Conservation (phyloP, 1,140 invertebrate genomes). For the Alviniconcha marisindica region DNA sequence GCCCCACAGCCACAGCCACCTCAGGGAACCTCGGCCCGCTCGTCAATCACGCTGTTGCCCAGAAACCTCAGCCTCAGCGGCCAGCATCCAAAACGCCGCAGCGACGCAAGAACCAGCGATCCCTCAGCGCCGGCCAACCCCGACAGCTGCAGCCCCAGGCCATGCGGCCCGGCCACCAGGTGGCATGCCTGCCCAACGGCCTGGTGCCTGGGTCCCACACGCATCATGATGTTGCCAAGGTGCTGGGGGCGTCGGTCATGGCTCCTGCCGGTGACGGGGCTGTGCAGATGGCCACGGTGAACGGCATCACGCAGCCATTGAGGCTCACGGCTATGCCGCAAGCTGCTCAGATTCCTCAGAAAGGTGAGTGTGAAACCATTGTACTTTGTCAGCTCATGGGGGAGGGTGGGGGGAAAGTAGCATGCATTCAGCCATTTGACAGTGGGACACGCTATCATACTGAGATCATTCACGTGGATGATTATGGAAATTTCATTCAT, state of each 20-base stretch:
- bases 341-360: constrained; percentile 7
- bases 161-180: neutral
- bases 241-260: constrained; percentile 2
- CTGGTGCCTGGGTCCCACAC: neutral
- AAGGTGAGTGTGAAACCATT: constrained; percentile 27
- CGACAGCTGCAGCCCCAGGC: neutral
- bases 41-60: neutral
- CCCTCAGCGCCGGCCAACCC: too few relatives aligned
- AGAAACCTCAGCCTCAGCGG: neutral
- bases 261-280: neutral
- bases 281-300: constrained; percentile 1
- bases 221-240: constrained; percentile 24
- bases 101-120: neutral
- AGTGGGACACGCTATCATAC: too few relatives aligned
- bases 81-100: neutral
- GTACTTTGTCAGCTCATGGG: too few relatives aligned
- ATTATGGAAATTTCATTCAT: too few relatives aligned
- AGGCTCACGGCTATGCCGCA: constrained; percentile 17
- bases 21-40: neutral
- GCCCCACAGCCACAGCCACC: neutral
- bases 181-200: constrained; percentile 13
- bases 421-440: too few relatives aligned
- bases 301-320: neutral
- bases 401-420: too few relatives aligned
- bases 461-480: too few relatives aligned